Base-by-base conservation (phyloP, 2,113 vertebrate genomes). In the Lonchura striata region DNA sequence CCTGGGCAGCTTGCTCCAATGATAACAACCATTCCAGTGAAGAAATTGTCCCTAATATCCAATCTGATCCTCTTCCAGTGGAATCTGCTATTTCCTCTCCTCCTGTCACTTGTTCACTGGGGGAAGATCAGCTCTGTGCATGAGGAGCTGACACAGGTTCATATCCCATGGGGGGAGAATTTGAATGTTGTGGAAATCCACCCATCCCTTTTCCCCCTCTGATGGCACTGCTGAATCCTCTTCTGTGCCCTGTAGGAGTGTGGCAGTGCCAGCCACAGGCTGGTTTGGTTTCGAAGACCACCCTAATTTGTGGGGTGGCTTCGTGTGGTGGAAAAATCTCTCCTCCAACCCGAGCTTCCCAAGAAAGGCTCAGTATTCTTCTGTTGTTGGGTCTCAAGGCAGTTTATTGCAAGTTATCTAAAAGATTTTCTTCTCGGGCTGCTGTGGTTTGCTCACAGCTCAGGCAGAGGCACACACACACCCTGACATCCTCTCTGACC, bases 161-260 rank as follows among this genome's bases (percentile, higher is more conserved):
- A 3, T 2, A 30, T 23, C 47, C 37, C 1, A 0, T 3, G 15
- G 65, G 15, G 65, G 27, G 30, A 9, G 1, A 60, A 31, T 57
- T 20, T 21, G 12, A 84, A 12, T 13, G 8, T 41, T 49, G 47
- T 66, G 22, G 28, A 68, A 23, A 82, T 13, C 6, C 68, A 31
- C 37, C 64, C 19, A 4, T 53, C 19, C 42, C n/a, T 74, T 35
- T 57, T 41, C 12, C 37, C 50, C 6, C 50, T 76, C 35, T 69
- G 7, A 57, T 64, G 47, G 42, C 50, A 37, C 13, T 44, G 79
- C 33, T 3, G 1, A 44, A 25, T 71, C 23, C 28, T 22, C 8
- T 64, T 24, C 52, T 92, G 66, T 81, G 49, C 49, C 72, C 44
- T 52, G 19, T 16, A 18, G 47, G 70, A n/a, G 30, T 77, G 54